phyloP scores from a whole-genome alignment of 2,797 vertebrate genomes.

The Phoebastria nigripes region DNA sequence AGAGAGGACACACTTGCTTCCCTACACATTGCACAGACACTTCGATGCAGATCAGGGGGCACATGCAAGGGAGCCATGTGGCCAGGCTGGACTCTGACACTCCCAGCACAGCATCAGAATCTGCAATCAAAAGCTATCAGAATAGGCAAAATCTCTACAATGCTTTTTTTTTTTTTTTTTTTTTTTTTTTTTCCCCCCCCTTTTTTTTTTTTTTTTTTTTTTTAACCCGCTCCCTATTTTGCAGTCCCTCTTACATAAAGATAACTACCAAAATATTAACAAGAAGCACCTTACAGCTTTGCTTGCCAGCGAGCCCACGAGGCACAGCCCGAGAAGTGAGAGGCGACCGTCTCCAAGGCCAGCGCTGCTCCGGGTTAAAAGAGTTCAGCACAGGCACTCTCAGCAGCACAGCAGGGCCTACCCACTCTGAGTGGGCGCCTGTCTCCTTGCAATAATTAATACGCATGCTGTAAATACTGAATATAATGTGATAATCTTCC shows the following conservation, averaged over 20 bases:
- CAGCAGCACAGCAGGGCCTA: background rate
- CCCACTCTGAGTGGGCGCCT: rapidly evolving
- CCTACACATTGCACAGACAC: background rate
- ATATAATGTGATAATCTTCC: background rate
- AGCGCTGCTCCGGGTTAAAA: rapidly evolving
- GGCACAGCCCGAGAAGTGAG: background rate
- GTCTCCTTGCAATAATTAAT: background rate
- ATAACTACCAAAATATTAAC: background rate
- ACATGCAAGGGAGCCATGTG: background rate
- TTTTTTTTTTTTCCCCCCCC: too few relatives aligned
- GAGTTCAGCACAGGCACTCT: rapidly evolving
- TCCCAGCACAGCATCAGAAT: background rate
- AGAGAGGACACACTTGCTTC: background rate
- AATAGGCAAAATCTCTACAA: background rate
- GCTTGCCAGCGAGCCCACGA: rapidly evolving
- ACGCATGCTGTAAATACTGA: background rate
- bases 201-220: background rate
- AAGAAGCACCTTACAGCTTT: background rate
- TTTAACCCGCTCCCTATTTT: background rate
- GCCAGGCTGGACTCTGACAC: background rate
- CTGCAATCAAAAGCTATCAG: background rate
- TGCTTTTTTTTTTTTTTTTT: rapidly evolving
- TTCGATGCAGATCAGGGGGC: background rate
- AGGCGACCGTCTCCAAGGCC: background rate
- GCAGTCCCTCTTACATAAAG: background rate